These are phyloP conservation scores for Pristionchus japonicus DNA, from an alignment of 2,888 invertebrate species.

Conservation along the genomic window DNA sequence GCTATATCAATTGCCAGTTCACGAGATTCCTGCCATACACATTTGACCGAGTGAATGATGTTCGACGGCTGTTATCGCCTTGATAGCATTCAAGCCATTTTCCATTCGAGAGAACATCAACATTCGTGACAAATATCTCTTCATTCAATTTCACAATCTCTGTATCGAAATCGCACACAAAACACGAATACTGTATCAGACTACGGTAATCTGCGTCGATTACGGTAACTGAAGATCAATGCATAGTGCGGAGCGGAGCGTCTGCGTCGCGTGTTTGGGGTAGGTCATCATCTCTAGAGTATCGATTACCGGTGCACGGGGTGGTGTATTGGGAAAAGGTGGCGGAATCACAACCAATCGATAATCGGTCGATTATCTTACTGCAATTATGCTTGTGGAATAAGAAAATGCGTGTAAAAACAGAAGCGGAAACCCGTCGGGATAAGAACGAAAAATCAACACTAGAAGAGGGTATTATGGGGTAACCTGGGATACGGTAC, in stretches of 20 bases:
- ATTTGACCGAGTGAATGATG: no score
- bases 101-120: not conserved
- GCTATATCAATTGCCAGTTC: no score
- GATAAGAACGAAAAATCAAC: slow-evolving; percentile 28
- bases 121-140: not conserved
- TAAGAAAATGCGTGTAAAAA: slow-evolving; percentile 12
- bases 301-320: slow-evolving; percentile 34
- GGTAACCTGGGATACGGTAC: slow-evolving; percentile 26
- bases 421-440: not conserved
- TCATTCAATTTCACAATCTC: not conserved
- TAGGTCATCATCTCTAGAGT: slow-evolving; percentile 40
- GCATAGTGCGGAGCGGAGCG: not conserved
- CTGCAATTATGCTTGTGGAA: slow-evolving; percentile 27
- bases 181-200: slow-evolving; percentile 21
- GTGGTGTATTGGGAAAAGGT: not conserved
- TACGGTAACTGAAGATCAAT: slow-evolving; percentile 29
- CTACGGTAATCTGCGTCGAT: slow-evolving; percentile 6
- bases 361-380: not conserved
- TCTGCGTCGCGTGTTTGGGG: not conserved
- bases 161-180: slow-evolving; percentile 2
- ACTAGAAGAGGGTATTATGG: not conserved
- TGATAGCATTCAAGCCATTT: not conserved
- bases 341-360: slow-evolving; percentile 29
- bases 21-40: no score
- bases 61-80: not conserved